Evolutionary conservation across 2,113 vertebrate species (phyloP).

Genomic region (Oreochromis spilurus): DNA sequence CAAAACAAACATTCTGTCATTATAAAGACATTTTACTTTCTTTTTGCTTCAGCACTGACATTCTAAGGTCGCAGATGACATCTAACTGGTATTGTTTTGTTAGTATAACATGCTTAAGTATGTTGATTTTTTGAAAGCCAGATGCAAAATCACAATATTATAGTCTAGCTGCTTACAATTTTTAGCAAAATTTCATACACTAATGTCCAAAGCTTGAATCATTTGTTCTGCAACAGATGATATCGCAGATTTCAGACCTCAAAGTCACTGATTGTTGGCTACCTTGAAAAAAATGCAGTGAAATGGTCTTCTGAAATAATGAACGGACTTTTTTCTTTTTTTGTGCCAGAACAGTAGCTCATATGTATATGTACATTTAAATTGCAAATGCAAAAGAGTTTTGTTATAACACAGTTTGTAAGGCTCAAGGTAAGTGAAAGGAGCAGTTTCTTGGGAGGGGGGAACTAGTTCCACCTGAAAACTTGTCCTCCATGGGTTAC

Average conservation of each 20-base stretch:
- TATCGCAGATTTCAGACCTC: not conserved
- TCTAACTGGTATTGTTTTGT: not conserved
- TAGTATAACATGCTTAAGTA: not conserved
- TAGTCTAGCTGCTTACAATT: not conserved
- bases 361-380: not conserved
- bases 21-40: not conserved
- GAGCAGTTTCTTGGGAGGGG: not conserved
- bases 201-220: not conserved
- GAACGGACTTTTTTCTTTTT: too few species aligned
- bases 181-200: not conserved
- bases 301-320: not conserved
- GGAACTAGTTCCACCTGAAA: not conserved
- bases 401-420: not conserved
- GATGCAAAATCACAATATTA: not conserved
- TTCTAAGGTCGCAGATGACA: not conserved
- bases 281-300: not conserved
- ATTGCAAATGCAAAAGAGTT: not conserved
- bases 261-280: not conserved
- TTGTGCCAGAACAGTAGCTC: not conserved
- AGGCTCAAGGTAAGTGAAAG: not conserved
- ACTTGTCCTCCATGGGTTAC: not conserved
- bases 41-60: not conserved
- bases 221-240: not conserved
- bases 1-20: not conserved
- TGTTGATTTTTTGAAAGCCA: not conserved